Percentiles rank a stretch among this genome's conserved stretches.
phyloP scores from a whole-genome alignment of 2,113 vertebrate genomes.

The Aphyosemion australe region DNA sequence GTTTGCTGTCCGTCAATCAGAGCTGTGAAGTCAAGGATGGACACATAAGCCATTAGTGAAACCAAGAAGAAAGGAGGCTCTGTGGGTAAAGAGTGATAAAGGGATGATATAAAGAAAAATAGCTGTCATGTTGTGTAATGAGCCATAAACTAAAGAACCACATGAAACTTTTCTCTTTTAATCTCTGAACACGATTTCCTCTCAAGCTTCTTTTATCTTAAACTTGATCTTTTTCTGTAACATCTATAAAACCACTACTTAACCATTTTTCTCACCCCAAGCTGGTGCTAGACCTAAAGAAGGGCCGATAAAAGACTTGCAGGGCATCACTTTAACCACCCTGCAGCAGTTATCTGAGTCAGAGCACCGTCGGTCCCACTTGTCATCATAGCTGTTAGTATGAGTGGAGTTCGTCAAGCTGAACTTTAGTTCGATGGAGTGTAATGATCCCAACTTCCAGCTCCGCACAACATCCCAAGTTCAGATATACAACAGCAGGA shows the following conservation, averaged over 20 bases:
- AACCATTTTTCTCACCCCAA: neutral
- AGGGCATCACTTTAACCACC: constrained; percentile 40
- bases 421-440: constrained; percentile 41
- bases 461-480: neutral
- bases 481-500: neutral
- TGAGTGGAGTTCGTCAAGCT: constrained; percentile 42
- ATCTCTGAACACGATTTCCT: too few relatives aligned
- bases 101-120: constrained; percentile 8
- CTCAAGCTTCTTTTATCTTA: neutral
- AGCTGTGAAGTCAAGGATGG: constrained; percentile 42
- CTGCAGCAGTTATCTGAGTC: constrained; percentile 44
- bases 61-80: constrained; percentile 4
- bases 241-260: constrained; percentile 10
- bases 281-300: neutral
- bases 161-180: constrained; percentile 32
- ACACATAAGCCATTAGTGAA: constrained; percentile 26
- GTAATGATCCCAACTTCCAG: constrained; percentile 33
- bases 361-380: constrained; percentile 34
- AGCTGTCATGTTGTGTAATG: constrained; percentile 22
- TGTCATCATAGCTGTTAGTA: constrained; percentile 40
- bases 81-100: neutral
- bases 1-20: constrained; percentile 66
- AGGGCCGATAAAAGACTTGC: constrained; percentile 40
- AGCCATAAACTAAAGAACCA: constrained; percentile 34
- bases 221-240: constrained; percentile 21